phyloP scores from a whole-genome alignment of 2,888 invertebrate genomes.

The Tanypteryx hageni region DNA sequence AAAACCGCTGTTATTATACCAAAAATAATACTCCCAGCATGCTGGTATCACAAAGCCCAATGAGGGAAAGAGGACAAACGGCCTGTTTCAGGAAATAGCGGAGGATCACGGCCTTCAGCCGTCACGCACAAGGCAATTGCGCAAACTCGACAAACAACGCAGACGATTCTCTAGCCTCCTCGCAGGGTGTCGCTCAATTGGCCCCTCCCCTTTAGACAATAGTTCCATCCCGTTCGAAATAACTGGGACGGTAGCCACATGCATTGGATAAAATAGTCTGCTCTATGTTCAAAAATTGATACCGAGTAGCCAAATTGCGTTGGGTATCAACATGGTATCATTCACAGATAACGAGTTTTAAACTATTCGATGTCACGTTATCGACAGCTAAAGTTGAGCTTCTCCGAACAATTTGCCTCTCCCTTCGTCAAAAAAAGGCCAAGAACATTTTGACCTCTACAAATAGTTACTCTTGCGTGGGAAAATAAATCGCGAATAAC shows the following conservation, averaged over 20 bases:
- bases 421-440: background rate
- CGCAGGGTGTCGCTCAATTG: constrained; percentile 16
- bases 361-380: background rate
- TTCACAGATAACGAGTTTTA: background rate
- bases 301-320: background rate
- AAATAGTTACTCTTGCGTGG: background rate
- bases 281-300: background rate
- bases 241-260: constrained; percentile 8
- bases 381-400: constrained; percentile 17
- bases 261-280: background rate
- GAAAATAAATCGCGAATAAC: constrained; percentile 28
- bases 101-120: background rate
- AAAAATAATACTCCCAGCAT: constrained; percentile 61
- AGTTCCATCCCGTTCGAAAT: constrained; percentile 4
- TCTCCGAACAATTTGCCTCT: background rate
- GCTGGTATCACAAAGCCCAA: constrained; percentile 62
- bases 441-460: background rate
- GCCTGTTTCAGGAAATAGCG: constrained; percentile 44
- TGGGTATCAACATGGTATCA: background rate
- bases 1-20: constrained; percentile 34
- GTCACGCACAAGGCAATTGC: constrained; percentile 31
- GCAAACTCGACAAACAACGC: constrained; percentile 48
- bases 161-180: constrained; percentile 53
- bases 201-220: constrained; percentile 39
- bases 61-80: constrained; percentile 33